Conservation (phyloP, 2,888 invertebrate species). For the Cryptophagus acutangulus region DNA sequence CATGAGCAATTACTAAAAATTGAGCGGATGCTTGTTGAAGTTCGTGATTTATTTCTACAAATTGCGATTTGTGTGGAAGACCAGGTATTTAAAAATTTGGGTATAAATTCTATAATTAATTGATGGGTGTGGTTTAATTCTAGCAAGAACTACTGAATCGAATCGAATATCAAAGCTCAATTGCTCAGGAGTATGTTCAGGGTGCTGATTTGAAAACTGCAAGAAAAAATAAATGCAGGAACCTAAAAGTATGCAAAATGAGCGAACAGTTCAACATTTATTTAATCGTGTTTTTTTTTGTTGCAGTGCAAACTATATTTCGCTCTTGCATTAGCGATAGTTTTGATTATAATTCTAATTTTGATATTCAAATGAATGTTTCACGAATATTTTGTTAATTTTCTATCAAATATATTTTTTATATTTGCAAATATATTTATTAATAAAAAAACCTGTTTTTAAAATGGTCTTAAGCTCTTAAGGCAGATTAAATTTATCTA, state of each 20-base stretch:
- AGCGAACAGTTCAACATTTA: background rate
- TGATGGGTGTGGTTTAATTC: constrained; percentile 25
- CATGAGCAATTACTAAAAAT: constrained; percentile 77
- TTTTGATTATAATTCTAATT: constrained; percentile 20
- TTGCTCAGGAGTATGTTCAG: constrained; percentile 55
- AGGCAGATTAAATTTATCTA: background rate
- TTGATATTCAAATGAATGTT: constrained; percentile 5
- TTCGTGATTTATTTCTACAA: constrained; percentile 78
- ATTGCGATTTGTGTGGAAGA: constrained; percentile 75
- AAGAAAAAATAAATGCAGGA: constrained; percentile 48
- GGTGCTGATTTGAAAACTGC: constrained; percentile 56
- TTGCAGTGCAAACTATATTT: constrained; percentile 48
- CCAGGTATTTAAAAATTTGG: constrained; percentile 52
- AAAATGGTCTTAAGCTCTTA: background rate
- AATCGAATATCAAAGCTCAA: constrained; percentile 62
- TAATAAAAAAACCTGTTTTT: background rate
- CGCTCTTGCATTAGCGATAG: constrained; percentile 38
- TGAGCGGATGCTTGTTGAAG: constrained; percentile 72
- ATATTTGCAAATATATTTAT: background rate
- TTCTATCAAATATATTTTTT: too few species aligned
- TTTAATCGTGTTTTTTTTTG: too few species aligned
- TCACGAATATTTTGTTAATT: too few species aligned
- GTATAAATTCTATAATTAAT: background rate
- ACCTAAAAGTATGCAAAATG: constrained; percentile 50
- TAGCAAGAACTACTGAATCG: constrained; percentile 64